These are phyloP conservation scores for Rhinoraja longicauda DNA, from an alignment of 2,797 vertebrate species.

Conservation along the genomic window DNA sequence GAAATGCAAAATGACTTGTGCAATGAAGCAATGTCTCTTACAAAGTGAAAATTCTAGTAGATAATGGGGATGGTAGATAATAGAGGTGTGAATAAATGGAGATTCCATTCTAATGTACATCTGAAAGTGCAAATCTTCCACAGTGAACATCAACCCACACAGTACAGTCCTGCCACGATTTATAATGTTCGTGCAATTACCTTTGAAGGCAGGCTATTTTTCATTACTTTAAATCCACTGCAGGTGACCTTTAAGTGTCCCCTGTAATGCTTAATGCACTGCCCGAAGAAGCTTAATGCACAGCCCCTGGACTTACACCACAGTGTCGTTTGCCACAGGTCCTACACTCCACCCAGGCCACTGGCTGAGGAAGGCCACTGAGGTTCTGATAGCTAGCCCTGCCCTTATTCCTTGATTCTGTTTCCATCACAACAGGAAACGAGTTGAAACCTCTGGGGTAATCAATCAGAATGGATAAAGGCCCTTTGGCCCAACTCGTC, in stretches of 20 bases:
- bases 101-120: constrained; percentile 11
- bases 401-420: neutral
- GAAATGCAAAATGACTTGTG: neutral
- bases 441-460: neutral
- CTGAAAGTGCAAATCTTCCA: neutral
- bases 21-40: neutral
- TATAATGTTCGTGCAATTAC: constrained; percentile 25
- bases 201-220: constrained; percentile 35
- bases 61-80: neutral
- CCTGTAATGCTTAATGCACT: constrained; percentile 1
- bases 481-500: no score
- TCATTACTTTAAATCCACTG: constrained; percentile 35
- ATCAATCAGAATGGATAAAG: neutral
- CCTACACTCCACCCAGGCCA: no score
- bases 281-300: constrained; percentile 4
- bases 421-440: neutral
- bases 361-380: neutral
- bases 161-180: constrained; percentile 25
- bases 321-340: neutral
- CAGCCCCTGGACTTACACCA: neutral
- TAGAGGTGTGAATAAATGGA: constrained; percentile 14
- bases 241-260: constrained; percentile 35
- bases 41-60: neutral
- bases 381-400: neutral
- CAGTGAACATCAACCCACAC: neutral